phyloP scores from a whole-genome alignment of 2,888 invertebrate species.

The Proisotoma minuta region DNA sequence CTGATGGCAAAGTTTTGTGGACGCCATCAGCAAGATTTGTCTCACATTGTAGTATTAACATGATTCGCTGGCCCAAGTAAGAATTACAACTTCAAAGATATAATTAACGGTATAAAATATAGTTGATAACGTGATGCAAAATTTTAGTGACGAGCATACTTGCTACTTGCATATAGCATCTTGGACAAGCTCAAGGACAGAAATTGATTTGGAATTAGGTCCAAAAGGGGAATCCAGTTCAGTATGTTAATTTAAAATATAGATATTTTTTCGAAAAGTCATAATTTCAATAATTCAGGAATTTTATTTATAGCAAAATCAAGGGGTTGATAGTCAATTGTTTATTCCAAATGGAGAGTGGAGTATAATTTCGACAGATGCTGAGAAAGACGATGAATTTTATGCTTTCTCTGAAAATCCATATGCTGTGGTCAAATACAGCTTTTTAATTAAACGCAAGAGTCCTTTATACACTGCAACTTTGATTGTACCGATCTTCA shows the following conservation, averaged over 20 bases:
- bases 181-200: conserved; percentile 63
- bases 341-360: conserved; percentile 41
- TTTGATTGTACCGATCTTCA: conserved; percentile 61
- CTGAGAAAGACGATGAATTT: conserved; percentile 49
- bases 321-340: conserved; percentile 17
- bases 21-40: conserved; percentile 65
- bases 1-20: conserved; percentile 57
- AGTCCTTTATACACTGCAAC: conserved; percentile 61
- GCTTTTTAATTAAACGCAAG: conserved; percentile 56
- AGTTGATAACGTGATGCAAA: too few species aligned
- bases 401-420: conserved; percentile 57
- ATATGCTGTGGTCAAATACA: conserved; percentile 56
- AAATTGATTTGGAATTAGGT: conserved; percentile 52
- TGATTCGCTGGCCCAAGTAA: conserved; percentile 73
- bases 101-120: too few species aligned
- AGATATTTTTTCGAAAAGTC: too few species aligned
- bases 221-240: neutral
- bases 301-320: conserved; percentile 1
- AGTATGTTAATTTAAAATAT: neutral
- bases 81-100: too few species aligned
- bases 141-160: conserved; percentile 65
- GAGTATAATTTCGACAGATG: conserved; percentile 30
- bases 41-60: conserved; percentile 61
- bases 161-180: conserved; percentile 68
- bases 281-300: neutral